phyloP scores from a whole-genome alignment of 2,113 vertebrate species.

The Malurus cyaneus region DNA sequence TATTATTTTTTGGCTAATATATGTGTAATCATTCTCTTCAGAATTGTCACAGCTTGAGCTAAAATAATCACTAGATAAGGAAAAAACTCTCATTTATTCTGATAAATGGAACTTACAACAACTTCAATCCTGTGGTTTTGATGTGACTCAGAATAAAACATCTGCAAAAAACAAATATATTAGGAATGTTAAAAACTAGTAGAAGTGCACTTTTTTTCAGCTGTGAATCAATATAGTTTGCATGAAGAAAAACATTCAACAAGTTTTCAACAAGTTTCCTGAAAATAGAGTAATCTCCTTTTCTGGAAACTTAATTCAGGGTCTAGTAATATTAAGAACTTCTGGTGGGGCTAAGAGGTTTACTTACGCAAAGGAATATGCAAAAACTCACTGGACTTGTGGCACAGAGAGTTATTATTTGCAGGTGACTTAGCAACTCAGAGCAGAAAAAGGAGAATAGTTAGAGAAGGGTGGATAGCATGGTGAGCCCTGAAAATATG shows the following conservation, averaged over 20 bases:
- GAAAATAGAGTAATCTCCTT: not conserved
- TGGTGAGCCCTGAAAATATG: not conserved
- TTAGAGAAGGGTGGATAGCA: not conserved
- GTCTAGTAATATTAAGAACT: not conserved
- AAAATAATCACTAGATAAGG: constrained; percentile 51
- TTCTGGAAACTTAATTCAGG: not conserved
- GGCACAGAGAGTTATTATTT: not conserved
- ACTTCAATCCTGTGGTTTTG: constrained; percentile 1
- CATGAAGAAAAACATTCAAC: not conserved
- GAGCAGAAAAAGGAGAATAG: not conserved
- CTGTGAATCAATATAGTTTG: not conserved
- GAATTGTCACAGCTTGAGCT: constrained; percentile 43
- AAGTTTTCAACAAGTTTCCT: no score
- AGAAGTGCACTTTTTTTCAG: not conserved
- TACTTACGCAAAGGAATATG: not conserved
- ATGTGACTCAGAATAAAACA: constrained; percentile 25
- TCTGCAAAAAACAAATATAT: constrained; percentile 1
- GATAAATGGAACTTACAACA: constrained; percentile 36
- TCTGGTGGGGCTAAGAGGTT: not conserved
- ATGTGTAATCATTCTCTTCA: constrained; percentile 48
- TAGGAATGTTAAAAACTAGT: not conserved
- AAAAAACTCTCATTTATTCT: constrained; percentile 26
- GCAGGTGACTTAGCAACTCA: not conserved
- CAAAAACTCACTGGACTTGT: not conserved
- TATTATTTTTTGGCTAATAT: constrained; percentile 38